phyloP scores from a whole-genome alignment of 1,140 invertebrate genomes.

The Drosophila parabipectinata region DNA sequence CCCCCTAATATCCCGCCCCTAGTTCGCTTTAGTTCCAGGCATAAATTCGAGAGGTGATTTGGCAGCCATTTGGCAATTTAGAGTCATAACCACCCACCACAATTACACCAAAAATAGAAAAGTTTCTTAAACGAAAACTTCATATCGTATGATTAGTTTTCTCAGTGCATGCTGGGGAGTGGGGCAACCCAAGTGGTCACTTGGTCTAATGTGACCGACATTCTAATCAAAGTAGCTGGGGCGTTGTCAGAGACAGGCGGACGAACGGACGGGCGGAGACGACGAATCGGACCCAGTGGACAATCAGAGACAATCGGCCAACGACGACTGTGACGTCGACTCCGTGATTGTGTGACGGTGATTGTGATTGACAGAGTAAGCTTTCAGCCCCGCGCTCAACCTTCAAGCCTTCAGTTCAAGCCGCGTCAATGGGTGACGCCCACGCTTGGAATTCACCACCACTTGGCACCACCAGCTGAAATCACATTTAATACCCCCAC shows the following conservation, averaged over 20 bases:
- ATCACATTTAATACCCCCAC: slow-evolving; percentile 52
- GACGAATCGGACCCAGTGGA: slow-evolving; percentile 25
- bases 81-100: slow-evolving; percentile 47
- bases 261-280: slow-evolving; percentile 11
- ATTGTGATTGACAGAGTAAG: slow-evolving; percentile 38
- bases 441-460: slow-evolving; percentile 71
- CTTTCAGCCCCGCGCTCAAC: slow-evolving; percentile 45
- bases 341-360: slow-evolving; percentile 55
- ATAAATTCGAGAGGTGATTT: slow-evolving; percentile 35
- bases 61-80: slow-evolving; percentile 30
- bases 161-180: slow-evolving; percentile 9
- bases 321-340: slow-evolving; percentile 56
- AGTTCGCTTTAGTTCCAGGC: slow-evolving; percentile 25
- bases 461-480: slow-evolving; percentile 62
- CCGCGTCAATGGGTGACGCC: slow-evolving; percentile 56
- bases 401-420: slow-evolving; percentile 34
- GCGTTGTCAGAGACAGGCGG: slow-evolving; percentile 40
- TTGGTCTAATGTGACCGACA: slow-evolving; percentile 41
- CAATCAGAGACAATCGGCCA: slow-evolving; percentile 43
- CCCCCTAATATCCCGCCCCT: slow-evolving; percentile 11
- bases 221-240: slow-evolving; percentile 49
- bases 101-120: slow-evolving; percentile 18
- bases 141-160: background rate
- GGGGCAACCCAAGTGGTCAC: background rate
- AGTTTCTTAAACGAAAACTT: background rate